Percentiles rank a stretch among this genome's conserved stretches.
Evolutionary conservation across 2,888 invertebrate genomes (phyloP).

Genomic region (Thumatha senex): DNA sequence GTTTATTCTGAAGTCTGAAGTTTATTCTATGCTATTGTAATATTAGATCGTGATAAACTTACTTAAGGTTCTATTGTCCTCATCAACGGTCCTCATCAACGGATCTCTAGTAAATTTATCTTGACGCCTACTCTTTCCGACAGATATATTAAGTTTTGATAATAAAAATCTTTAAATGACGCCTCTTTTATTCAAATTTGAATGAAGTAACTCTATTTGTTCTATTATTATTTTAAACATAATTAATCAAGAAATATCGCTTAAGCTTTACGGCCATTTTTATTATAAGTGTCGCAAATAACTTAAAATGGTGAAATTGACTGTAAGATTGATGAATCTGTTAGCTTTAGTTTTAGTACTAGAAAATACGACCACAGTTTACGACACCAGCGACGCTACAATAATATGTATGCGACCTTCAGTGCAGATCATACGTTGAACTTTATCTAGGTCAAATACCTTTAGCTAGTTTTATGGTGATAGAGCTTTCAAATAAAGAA

Average conservation of each 20-base stretch:
- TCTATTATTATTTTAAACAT: slow-evolving; percentile 4
- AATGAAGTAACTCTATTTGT: neutral
- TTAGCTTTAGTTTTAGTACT: slow-evolving; percentile 1
- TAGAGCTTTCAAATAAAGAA: slow-evolving; percentile 11
- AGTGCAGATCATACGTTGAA: slow-evolving; percentile 17
- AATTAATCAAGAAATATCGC: slow-evolving; percentile 10
- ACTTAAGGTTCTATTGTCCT: slow-evolving; percentile 11
- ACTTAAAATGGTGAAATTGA: slow-evolving; percentile 7
- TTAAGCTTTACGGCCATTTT: neutral
- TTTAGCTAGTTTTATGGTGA: slow-evolving; percentile 10
- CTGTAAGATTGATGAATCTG: slow-evolving; percentile 5
- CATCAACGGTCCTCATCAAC: slow-evolving; percentile 4
- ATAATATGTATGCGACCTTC: slow-evolving; percentile 15
- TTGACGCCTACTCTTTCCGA: no score
- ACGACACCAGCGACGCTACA: slow-evolving; percentile 9
- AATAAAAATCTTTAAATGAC: no score
- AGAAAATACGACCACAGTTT: slow-evolving; percentile 7
- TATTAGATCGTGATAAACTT: slow-evolving; percentile 6
- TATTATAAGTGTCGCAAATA: neutral
- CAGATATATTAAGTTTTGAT: no score
- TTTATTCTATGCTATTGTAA: no score
- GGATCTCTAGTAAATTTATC: neutral
- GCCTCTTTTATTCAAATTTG: no score
- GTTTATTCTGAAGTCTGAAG: no score
- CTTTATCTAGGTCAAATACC: slow-evolving; percentile 23